Base-by-base conservation (phyloP, 2,797 vertebrate genomes). In the Bradypodion pumilum region DNA sequence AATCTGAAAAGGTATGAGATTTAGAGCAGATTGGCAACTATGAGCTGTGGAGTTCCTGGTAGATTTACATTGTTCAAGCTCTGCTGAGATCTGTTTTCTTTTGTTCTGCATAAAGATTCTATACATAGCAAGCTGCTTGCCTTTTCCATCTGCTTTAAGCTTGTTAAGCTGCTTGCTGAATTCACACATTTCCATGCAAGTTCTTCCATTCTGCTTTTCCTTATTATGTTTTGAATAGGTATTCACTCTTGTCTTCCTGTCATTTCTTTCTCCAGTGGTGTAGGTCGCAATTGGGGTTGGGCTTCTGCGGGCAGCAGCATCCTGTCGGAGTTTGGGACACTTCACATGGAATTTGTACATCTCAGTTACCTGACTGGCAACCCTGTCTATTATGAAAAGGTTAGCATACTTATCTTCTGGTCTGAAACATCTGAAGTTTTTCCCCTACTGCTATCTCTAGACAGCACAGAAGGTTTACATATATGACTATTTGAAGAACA, bases 201-300 rank as follows among this genome's bases (percentile, higher is more conserved):
- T 79, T 40, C 46, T 56, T 63, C 35, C 42, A 37, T 40, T 35
- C 44, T 44, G 29, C 3, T 70, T 44, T 60, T 16, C 21, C 40
- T 29, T 1, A 21, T 2, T 70, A 23, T 19, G 25, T 56, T 66
- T 65, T 37, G 35, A 25, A 29, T 2, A 12, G 29, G 10, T 13
- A 5, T 59, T 66, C 52, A 27, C 9, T 62, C 40, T 83, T 52
- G 32, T n/a, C 83, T 89, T 88, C 42, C 19, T 62, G 29, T 66
- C 73, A 42, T 84, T 2, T 81, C 74, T 87, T 0, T 77, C 90
- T 52, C 82, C 93, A 99, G 98, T 44, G 99, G 99, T 44, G 98
- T 99, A 15, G 99, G 99, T 12, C 97, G 98, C 86, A 99, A 99
- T 95, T 99, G 99, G 99, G 98, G 98, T 86, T 99, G 99, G 99